Percentiles rank a stretch among this genome's conserved stretches.
Conservation (phyloP, 2,888 invertebrate species). For the Agonopterix heracliana region DNA sequence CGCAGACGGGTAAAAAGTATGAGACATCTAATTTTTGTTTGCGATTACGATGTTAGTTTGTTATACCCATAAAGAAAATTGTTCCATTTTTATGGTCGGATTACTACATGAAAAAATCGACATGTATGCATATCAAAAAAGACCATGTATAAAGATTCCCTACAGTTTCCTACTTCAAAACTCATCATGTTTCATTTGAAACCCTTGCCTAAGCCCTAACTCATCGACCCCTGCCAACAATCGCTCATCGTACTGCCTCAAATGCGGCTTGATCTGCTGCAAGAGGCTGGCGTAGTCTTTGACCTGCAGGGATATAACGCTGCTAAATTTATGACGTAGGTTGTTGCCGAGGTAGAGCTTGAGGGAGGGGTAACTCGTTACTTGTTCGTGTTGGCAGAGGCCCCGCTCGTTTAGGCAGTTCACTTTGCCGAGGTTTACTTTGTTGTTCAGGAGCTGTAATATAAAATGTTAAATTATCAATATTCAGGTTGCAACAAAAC, state of each 20-base stretch:
- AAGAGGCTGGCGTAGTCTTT: conserved; percentile 35
- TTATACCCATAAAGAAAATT: no score
- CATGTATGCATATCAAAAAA: no score
- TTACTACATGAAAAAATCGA: no score
- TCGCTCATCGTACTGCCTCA: conserved; percentile 35
- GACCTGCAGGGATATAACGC: conserved; percentile 39
- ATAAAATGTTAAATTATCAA: not conserved
- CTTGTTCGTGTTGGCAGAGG: conserved; percentile 58
- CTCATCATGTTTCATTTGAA: conserved; percentile 49
- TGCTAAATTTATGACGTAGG: conserved; percentile 33
- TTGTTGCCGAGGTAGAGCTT: conserved; percentile 47
- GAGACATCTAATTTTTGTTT: no score
- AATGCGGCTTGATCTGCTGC: conserved; percentile 38
- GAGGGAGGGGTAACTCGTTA: conserved; percentile 56
- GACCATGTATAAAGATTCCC: no score
- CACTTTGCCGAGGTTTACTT: conserved; percentile 58
- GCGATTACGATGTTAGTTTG: no score
- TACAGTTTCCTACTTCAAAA: conserved; percentile 24
- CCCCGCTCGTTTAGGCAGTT: conserved; percentile 58
- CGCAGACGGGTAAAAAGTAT: no score
- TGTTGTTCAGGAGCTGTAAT: conserved; percentile 49
- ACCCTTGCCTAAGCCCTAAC: conserved; percentile 21
- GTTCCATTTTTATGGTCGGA: no score
- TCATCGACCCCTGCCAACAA: conserved; percentile 15
- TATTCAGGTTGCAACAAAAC: no score